Conservation (phyloP, 2,113 vertebrate species). For the Nettapus auritus region DNA sequence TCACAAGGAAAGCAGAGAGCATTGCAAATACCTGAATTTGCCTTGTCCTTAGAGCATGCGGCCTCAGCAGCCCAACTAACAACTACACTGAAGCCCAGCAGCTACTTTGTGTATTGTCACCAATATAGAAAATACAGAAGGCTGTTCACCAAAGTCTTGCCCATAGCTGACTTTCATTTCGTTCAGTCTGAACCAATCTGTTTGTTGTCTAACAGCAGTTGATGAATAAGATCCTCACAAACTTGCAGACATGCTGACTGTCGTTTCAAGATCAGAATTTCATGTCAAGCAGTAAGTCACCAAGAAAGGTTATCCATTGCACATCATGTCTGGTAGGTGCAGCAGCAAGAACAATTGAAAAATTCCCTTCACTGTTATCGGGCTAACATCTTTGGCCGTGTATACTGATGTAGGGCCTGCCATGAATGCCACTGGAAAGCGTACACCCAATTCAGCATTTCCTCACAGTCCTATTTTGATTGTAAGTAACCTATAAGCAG, state of each 20-base stretch:
- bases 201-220: neutral
- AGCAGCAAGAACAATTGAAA: neutral
- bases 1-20: neutral
- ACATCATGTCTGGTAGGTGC: neutral
- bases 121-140: neutral
- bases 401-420: neutral
- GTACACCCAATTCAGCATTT: neutral
- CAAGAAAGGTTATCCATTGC: neutral
- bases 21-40: neutral
- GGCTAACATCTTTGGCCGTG: neutral
- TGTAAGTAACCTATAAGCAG: neutral
- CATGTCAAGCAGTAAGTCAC: neutral
- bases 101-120: neutral
- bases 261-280: neutral
- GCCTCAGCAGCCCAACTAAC: neutral
- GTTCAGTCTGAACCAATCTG: neutral
- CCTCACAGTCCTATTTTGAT: neutral
- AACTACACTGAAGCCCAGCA: neutral
- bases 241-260: neutral
- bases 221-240: neutral
- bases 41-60: accelerated
- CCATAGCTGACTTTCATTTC: neutral
- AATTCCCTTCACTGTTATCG: neutral
- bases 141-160: neutral
- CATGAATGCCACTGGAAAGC: neutral